Base-by-base conservation (phyloP, 2,797 vertebrate species). In the Schizopygopsis malacanthus region DNA sequence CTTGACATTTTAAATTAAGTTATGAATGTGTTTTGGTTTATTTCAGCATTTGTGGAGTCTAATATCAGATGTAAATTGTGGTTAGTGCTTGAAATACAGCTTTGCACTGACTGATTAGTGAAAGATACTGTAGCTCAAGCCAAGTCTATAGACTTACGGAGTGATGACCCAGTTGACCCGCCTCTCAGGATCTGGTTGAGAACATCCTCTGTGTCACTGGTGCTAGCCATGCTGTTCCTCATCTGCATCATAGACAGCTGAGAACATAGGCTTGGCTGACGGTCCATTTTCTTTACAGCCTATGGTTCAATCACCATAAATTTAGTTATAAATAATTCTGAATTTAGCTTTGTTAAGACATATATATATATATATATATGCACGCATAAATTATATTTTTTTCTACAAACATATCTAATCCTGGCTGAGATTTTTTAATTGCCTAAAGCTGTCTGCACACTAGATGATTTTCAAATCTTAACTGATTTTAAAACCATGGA, bases 171-270 rank as follows among this genome's bases (percentile, higher is more conserved):
- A 0, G 92, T 90, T 12, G 97, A 98, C 75, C 97, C 95, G 70
- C 97, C 95, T 1, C 96, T 95, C 22, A 99, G 96, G 88, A 99
- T 98, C 93, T 98, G 96, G 89, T 98, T 97, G 5, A 99, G 92
- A n/a, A 98, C 97, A 0, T 99, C 98, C 18, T 99, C 98, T 0
- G 96, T 96, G 89, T 99, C 98, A 1, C 97, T 98, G 89, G 96
- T 96, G 88, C 98, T 99, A 47, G 96, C 97, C 94, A 99, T 96
- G 72, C 97, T 99, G 94, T 99, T 99, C 89, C 98, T 97, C 97
- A 99, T 98, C 92, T 99, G 97, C 94, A 95, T 97, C 96, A 99
- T 97, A 15, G 98, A 98, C 79, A 98, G 94, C 92, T 99, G 98
- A 0, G 98, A 98, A 92, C 97, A 99, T 4, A 98, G 94, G 91